A percentile compares a stretch with the other conserved stretches of the same genome.
phyloP scores from a whole-genome alignment of 2,888 invertebrate genomes.

The Trachelus troglodyta region DNA sequence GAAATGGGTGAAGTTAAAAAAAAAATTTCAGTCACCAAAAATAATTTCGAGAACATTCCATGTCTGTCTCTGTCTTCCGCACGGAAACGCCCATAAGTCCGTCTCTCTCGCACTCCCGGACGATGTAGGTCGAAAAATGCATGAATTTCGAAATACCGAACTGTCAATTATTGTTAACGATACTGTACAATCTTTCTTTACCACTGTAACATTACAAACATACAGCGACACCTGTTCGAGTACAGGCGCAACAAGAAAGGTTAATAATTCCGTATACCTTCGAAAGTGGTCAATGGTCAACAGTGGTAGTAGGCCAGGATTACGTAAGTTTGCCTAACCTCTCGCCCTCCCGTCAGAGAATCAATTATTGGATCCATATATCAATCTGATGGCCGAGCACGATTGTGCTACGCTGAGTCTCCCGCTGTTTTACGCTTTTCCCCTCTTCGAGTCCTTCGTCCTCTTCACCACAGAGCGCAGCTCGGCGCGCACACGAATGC shows the following conservation, averaged over 20 bases:
- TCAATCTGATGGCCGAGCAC: constrained; percentile 56
- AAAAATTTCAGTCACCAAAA: not conserved
- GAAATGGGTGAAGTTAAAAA: not conserved
- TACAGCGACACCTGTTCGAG: not conserved
- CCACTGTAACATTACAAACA: constrained; percentile 9
- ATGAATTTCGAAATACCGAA: not conserved
- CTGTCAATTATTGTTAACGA: fast-evolving
- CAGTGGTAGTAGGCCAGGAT: constrained; percentile 35
- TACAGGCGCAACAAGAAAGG: not conserved
- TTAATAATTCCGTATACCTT: not conserved
- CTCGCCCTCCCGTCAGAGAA: constrained; percentile 49
- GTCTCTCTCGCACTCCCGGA: not conserved
- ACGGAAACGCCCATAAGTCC: not conserved
- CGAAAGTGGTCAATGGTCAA: not conserved
- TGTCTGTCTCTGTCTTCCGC: not conserved
- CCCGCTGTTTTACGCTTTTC: constrained; percentile 56
- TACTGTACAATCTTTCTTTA: not conserved
- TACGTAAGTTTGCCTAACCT: constrained; percentile 50
- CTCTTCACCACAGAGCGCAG: constrained; percentile 25
- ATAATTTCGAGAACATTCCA: not conserved
- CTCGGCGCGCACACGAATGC: not conserved
- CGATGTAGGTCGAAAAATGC: not conserved
- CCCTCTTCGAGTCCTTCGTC: constrained; percentile 22
- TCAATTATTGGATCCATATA: constrained; percentile 60
- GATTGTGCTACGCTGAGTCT: constrained; percentile 45